A percentile compares a stretch with the other conserved stretches of the same genome.
These are phyloP conservation scores for Callocephalon fimbriatum DNA, from an alignment of 2,113 vertebrate species.

Conservation along the genomic window DNA sequence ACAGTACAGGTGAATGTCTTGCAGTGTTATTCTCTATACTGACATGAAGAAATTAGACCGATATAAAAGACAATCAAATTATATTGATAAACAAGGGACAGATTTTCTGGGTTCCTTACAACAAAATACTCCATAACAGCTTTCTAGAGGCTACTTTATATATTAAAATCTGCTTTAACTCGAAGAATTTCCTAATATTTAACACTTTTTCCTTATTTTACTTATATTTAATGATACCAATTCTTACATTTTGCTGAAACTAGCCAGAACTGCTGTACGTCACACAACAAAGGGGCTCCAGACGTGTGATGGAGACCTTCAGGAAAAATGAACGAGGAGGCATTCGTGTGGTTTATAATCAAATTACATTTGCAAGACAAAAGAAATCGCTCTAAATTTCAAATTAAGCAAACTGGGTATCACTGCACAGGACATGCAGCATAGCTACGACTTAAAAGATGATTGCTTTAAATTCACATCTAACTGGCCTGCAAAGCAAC, in stretches of 20 bases:
- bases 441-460: conserved; percentile 61
- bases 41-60: neutral
- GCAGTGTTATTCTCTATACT: neutral
- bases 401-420: conserved; percentile 59
- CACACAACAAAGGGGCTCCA: neutral
- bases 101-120: neutral
- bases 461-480: conserved; percentile 73
- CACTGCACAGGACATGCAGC: conserved; percentile 65
- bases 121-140: neutral
- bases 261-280: neutral
- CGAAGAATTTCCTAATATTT: neutral
- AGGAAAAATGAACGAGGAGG: neutral
- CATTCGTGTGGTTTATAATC: conserved; percentile 46
- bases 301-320: neutral
- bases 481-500: conserved; percentile 72
- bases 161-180: neutral
- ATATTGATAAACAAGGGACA: neutral
- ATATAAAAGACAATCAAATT: neutral
- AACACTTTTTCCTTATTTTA: neutral
- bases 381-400: conserved; percentile 67
- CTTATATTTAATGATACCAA: neutral
- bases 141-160: neutral
- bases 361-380: conserved; percentile 65
- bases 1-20: neutral
- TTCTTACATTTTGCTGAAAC: neutral